Percentiles rank a stretch among this genome's conserved stretches.
Evolutionary conservation across 1,140 invertebrate species (phyloP).

Genomic region (Aethina tumida): DNA sequence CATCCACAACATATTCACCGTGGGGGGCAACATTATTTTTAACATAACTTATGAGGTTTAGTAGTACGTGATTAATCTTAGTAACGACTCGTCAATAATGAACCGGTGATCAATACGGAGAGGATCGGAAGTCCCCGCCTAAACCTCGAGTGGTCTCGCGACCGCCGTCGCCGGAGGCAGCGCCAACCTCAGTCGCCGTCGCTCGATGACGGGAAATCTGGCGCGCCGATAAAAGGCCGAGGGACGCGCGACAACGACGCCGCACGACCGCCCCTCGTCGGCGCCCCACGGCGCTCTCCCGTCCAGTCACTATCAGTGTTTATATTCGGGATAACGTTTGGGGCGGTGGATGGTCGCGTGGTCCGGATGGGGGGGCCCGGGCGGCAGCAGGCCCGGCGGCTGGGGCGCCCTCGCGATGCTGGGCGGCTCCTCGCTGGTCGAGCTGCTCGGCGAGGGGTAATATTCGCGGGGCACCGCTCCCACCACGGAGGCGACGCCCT

Average conservation of each 20-base stretch:
- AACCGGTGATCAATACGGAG: background rate
- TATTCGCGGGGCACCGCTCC: constrained; percentile 36
- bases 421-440: constrained; percentile 33
- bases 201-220: constrained; percentile 4
- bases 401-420: constrained; percentile 33
- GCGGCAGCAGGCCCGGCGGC: constrained; percentile 21
- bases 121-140: background rate
- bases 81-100: too few species aligned
- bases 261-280: constrained; percentile 1
- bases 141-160: constrained; percentile 1
- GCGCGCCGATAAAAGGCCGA: background rate
- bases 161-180: constrained; percentile 13
- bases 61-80: too few species aligned
- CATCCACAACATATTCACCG: too few species aligned
- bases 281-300: constrained; percentile 9
- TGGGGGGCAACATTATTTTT: too few species aligned
- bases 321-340: constrained; percentile 49
- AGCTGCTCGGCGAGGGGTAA: constrained; percentile 39
- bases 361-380: constrained; percentile 29
- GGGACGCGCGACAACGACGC: constrained; percentile 12
- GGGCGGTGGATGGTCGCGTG: constrained; percentile 37
- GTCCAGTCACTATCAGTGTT: constrained; percentile 45
- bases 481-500: constrained; percentile 32
- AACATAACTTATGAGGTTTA: too few species aligned
- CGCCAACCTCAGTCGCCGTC: constrained; percentile 6